Conservation (phyloP, 2,797 vertebrate genomes). For the Acomys russatus region DNA sequence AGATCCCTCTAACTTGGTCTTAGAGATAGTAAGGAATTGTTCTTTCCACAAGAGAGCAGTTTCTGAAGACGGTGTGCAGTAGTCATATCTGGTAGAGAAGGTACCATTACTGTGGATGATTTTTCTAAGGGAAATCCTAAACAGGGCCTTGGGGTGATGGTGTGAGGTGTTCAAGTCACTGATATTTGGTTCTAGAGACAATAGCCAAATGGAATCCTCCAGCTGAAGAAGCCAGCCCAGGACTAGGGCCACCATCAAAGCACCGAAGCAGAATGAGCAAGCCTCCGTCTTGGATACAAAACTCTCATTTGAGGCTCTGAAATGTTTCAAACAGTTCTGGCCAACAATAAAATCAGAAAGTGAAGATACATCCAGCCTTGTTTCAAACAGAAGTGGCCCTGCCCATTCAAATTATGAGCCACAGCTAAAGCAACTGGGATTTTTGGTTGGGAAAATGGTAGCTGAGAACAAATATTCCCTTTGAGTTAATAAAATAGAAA, state of each 20-base stretch:
- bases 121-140: neutral
- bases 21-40: neutral
- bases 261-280: neutral
- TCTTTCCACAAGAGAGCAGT: neutral
- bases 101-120: neutral
- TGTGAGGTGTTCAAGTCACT: neutral
- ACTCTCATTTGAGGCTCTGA: neutral
- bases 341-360: neutral
- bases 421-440: neutral
- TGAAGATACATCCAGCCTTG: neutral
- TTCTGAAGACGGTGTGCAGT: neutral
- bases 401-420: neutral
- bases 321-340: neutral
- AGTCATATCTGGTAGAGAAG: neutral
- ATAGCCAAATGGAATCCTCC: neutral
- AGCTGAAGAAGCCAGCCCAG: neutral
- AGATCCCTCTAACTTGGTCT: neutral
- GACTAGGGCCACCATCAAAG: neutral
- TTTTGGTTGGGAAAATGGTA: neutral
- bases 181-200: neutral
- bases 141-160: neutral
- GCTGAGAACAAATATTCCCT: neutral
- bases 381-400: slow-evolving; percentile 22
- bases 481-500: slow-evolving; percentile 29
- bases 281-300: neutral